Percentiles rank a stretch among this genome's conserved stretches.
Evolutionary conservation across 2,113 vertebrate genomes (phyloP).

Genomic region (Semicossyphus pulcher): DNA sequence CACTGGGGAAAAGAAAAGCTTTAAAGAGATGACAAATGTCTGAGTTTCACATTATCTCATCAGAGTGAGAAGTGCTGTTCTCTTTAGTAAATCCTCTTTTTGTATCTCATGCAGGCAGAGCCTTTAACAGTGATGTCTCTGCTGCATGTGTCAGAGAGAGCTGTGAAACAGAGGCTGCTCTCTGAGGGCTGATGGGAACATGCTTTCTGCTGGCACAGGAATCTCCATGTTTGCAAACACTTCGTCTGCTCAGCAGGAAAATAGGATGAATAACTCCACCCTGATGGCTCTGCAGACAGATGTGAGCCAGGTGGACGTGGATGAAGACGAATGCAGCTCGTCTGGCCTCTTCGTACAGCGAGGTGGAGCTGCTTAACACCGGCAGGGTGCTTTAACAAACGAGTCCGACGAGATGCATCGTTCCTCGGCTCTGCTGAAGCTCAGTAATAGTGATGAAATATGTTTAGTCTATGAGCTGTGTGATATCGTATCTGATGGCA

Average conservation of each 20-base stretch:
- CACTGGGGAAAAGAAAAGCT: conserved; percentile 22
- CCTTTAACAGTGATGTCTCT: neutral
- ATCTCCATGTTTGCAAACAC: conserved; percentile 39
- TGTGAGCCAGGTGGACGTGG: conserved; percentile 43
- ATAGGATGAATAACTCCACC: conserved; percentile 30
- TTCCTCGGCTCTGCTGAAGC: neutral
- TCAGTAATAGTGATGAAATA: conserved; percentile 5
- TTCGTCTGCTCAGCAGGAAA: conserved; percentile 34
- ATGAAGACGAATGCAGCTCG: conserved; percentile 47
- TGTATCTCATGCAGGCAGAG: neutral
- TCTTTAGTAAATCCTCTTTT: neutral
- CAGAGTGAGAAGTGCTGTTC: conserved; percentile 3
- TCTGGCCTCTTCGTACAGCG: neutral
- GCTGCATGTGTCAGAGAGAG: neutral
- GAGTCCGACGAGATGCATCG: neutral
- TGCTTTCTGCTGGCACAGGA: conserved; percentile 18
- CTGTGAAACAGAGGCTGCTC: neutral
- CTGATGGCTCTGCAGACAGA: conserved; percentile 18
- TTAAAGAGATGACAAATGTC: conserved; percentile 23
- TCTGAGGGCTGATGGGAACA: conserved; percentile 36
- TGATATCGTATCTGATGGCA: conserved; percentile 6
- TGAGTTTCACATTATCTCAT: conserved; percentile 30
- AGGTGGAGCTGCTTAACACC: neutral
- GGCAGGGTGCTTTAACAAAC: neutral
- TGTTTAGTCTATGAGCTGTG: neutral